Percentiles rank a stretch among this genome's conserved stretches.
These are phyloP conservation scores for Monoplex corrugatus DNA, from an alignment of 2,888 invertebrate genomes.

Conservation along the genomic window DNA sequence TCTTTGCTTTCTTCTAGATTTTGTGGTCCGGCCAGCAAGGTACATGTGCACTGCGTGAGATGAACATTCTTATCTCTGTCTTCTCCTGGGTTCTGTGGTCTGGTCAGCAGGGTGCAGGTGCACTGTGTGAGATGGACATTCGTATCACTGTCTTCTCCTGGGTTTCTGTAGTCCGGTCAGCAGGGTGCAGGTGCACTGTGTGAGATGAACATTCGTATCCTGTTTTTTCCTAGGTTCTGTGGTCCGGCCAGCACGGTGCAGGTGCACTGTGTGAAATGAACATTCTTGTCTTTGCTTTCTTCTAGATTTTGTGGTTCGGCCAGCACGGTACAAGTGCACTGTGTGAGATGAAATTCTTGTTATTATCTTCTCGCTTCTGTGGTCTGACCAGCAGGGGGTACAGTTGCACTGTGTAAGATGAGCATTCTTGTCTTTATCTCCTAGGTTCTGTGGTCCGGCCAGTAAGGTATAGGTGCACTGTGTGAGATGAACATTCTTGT, in stretches of 20 bases:
- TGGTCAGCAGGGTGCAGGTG: constrained; percentile 6
- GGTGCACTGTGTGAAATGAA: neutral
- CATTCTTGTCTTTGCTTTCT: neutral
- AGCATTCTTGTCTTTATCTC: too few species aligned
- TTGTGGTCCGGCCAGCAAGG: constrained; percentile 7
- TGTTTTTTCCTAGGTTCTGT: too few species aligned
- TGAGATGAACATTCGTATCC: too few species aligned
- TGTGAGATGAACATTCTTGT: neutral
- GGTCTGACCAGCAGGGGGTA: constrained; percentile 2
- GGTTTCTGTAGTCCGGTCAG: neutral
- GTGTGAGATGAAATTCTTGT: too few species aligned
- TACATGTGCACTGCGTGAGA: constrained; percentile 19
- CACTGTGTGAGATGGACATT: too few species aligned
- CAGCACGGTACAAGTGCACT: too few species aligned
- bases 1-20: neutral
- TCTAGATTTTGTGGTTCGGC: too few species aligned
- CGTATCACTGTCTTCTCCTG: neutral
- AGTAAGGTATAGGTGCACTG: constrained; percentile 4
- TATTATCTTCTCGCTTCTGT: too few species aligned
- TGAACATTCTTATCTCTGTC: too few species aligned
- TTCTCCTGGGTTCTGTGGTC: too few species aligned
- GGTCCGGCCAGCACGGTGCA: neutral
- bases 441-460: neutral
- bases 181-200: constrained; percentile 19
- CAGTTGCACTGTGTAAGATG: neutral